phyloP scores from a whole-genome alignment of 2,797 vertebrate genomes.

The Myotis pilosus region DNA sequence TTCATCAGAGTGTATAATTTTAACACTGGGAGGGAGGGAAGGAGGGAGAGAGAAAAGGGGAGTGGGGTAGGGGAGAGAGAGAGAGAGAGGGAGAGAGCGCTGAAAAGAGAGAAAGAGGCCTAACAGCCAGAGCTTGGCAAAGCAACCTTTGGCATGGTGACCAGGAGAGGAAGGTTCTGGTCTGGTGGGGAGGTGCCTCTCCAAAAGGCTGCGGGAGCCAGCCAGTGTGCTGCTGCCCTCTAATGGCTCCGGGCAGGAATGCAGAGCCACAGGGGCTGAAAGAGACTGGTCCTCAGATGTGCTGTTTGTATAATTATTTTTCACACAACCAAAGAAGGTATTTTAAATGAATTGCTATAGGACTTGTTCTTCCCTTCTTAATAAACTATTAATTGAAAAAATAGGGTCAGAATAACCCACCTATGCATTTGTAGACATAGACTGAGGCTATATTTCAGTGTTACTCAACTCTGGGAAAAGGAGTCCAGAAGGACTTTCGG shows the following conservation, averaged over 20 bases:
- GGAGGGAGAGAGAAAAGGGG: neutral
- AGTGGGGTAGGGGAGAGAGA: neutral
- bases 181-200: conserved; percentile 59
- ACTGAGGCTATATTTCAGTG: neutral
- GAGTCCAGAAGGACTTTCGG: neutral
- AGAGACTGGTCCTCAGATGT: conserved; percentile 55
- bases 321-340: conserved; percentile 68
- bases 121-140: conserved; percentile 73
- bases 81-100: neutral
- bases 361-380: conserved; percentile 28
- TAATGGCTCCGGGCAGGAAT: conserved; percentile 68
- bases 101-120: conserved; percentile 58
- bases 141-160: conserved; percentile 79
- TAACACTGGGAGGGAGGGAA: conserved; percentile 35
- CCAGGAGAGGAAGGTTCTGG: conserved; percentile 76
- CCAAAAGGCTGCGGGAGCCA: neutral
- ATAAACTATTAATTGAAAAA: conserved; percentile 8
- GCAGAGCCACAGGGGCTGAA: conserved; percentile 10
- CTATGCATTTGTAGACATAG: neutral
- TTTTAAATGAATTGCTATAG: conserved; percentile 52
- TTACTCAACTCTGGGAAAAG: conserved; percentile 45
- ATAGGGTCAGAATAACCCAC: neutral
- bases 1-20: conserved; percentile 73
- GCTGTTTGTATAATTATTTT: conserved; percentile 68
- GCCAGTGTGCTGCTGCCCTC: conserved; percentile 80